Evolutionary conservation across 2,888 invertebrate species (phyloP).

Genomic region (Actias luna): DNA sequence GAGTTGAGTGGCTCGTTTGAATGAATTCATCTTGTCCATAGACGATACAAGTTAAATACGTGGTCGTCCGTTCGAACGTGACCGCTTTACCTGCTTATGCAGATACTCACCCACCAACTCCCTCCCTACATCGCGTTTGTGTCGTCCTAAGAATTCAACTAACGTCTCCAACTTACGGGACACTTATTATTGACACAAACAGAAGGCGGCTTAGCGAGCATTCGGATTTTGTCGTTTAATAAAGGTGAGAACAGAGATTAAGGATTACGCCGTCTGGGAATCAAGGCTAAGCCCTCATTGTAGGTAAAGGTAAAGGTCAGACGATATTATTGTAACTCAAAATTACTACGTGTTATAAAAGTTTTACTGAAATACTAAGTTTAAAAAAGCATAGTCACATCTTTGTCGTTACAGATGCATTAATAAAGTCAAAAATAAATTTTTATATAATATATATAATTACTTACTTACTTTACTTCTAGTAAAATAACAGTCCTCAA

Average conservation of each 20-base stretch:
- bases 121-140: slow-evolving; percentile 29
- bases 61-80: slow-evolving; percentile 62
- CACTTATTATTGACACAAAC: slow-evolving; percentile 57
- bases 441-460: too few species aligned
- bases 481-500: too few species aligned
- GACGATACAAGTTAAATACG: slow-evolving; percentile 66
- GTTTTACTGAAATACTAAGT: background rate
- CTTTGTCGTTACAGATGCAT: background rate
- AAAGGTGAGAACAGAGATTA: slow-evolving; percentile 47
- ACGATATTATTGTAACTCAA: slow-evolving; percentile 1
- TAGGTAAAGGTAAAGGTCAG: background rate
- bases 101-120: slow-evolving; percentile 51
- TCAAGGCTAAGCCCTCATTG: slow-evolving; percentile 8
- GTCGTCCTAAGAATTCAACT: slow-evolving; percentile 61
- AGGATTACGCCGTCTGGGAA: slow-evolving; percentile 12
- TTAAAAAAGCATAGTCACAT: background rate
- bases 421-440: too few species aligned
- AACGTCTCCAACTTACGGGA: slow-evolving; percentile 48
- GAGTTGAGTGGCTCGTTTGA: slow-evolving; percentile 29
- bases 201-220: slow-evolving; percentile 49
- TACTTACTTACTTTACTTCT: too few species aligned
- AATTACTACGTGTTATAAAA: background rate
- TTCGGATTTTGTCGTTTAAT: slow-evolving; percentile 43
- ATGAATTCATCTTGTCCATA: slow-evolving; percentile 33
- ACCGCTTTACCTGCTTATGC: slow-evolving; percentile 77